Evolutionary conservation across 2,113 vertebrate genomes (phyloP).

Genomic region (Hydrochoerus hydrochaeris): DNA sequence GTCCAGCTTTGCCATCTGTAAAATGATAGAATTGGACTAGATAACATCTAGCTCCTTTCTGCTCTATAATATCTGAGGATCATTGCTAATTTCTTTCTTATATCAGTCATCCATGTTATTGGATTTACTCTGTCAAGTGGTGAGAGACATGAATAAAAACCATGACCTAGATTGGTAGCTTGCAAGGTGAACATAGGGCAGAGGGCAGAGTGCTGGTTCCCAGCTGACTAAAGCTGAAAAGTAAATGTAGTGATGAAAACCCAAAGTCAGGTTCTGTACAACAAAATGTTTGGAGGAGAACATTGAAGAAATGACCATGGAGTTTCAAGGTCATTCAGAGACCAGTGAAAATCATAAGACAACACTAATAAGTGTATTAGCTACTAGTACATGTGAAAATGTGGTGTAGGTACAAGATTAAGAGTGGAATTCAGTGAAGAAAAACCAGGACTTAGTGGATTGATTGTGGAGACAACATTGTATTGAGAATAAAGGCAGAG

Average conservation of each 20-base stretch:
- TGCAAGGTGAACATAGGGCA: background rate
- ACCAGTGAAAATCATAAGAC: background rate
- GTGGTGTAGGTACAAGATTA: background rate
- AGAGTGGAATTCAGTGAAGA: conserved; percentile 4
- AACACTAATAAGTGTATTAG: background rate
- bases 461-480: conserved; percentile 38
- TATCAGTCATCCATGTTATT: background rate
- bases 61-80: background rate
- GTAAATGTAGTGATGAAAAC: background rate
- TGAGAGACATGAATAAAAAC: conserved; percentile 32
- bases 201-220: background rate
- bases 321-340: background rate
- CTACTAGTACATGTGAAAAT: background rate
- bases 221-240: background rate
- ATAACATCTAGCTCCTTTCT: background rate
- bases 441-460: conserved; percentile 25
- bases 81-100: background rate
- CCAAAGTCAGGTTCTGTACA: background rate
- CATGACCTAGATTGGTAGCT: background rate
- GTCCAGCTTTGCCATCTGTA: background rate
- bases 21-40: background rate
- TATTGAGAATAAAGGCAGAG: conserved; percentile 45
- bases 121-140: background rate
- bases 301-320: background rate
- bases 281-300: background rate